These are phyloP conservation scores for Drosophila obscura DNA, from an alignment of 1,140 invertebrate genomes.

Conservation along the genomic window DNA sequence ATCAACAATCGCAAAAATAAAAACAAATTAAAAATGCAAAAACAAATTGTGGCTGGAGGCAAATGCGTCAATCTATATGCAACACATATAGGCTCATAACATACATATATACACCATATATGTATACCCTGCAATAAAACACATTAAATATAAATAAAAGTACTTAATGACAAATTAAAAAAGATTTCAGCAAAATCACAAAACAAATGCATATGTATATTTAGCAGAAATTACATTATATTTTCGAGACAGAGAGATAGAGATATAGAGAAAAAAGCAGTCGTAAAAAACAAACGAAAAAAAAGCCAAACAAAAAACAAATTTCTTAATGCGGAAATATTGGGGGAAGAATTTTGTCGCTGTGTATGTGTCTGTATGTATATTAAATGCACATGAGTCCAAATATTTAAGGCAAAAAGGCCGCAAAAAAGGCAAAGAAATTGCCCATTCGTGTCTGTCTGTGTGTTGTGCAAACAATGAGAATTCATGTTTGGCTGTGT, in stretches of 20 bases:
- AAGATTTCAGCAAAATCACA: constrained; percentile 38
- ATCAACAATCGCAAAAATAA: constrained; percentile 24
- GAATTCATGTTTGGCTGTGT: constrained; percentile 28
- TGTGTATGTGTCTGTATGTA: constrained; percentile 28
- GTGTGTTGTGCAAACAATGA: constrained; percentile 38
- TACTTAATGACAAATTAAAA: constrained; percentile 57
- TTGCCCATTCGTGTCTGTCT: constrained; percentile 14
- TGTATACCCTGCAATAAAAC: too few relatives aligned
- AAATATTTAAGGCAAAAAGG: constrained; percentile 29
- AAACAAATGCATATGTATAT: constrained; percentile 9
- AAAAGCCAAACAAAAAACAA: constrained; percentile 16
- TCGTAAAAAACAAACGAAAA: constrained; percentile 37
- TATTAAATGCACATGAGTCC: constrained; percentile 45
- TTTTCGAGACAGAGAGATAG: constrained; percentile 47
- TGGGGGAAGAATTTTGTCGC: constrained; percentile 62
- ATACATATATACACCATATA: constrained; percentile 4
- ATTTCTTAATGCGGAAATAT: constrained; percentile 79
- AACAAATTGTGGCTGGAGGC: constrained; percentile 55
- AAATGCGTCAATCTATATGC: constrained; percentile 73
- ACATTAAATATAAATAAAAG: constrained; percentile 45
- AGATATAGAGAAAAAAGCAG: constrained; percentile 53
- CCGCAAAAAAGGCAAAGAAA: constrained; percentile 64
- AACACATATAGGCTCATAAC: constrained; percentile 21
- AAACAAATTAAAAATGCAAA: constrained; percentile 44
- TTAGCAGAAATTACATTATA: constrained; percentile 43